Evolutionary conservation across 2,888 invertebrate species (phyloP), one percentile per base, ranked within the genome.

Genomic region (Corythucha ciliata): DNA sequence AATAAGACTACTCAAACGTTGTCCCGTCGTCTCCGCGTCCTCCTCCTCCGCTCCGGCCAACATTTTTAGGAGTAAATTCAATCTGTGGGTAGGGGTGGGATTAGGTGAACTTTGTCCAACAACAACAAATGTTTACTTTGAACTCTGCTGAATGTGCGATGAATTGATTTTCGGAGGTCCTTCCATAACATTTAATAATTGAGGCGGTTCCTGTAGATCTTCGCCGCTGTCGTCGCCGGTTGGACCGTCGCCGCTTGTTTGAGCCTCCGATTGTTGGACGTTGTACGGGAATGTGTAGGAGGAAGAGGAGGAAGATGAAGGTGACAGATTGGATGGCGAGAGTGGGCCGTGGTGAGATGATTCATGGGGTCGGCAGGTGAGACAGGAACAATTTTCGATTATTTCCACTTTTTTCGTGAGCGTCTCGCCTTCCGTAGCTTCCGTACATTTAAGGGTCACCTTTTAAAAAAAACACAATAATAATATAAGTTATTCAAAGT

Each of bases 331-430:
- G n/a, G n/a, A n/a, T n/a, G n/a, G n/a, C n/a, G n/a, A n/a, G n/a
- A n/a, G n/a, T n/a, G n/a, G n/a, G n/a, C n/a, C n/a, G n/a, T n/a
- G n/a, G n/a, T n/a, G n/a, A n/a, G n/a, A n/a, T n/a, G n/a, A n/a
- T n/a, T n/a, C n/a, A n/a, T n/a, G n/a, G n/a, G n/a, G 45, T 14
- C 51, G 45, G 63, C 65, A 20, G 67, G 66, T 74, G 53, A 74
- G 73, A 63, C 81, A 81, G 14, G 77, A 75, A 61, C 81, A 81
- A 59, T 79, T 78, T 14, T 74, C 74, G 51, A 81, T 80, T 48
- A 79, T 74, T 64, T 81, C 77, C 0, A 80, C 78, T 20, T 74
- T 70, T 64, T 78, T 78, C 52, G 74, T 72, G 62, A 76, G 44
- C 21, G 37, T 34, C 29, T 51, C 51, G 27, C 46, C 29, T 16